phyloP scores from a whole-genome alignment of 2,797 vertebrate genomes.

The Paguma larvata region DNA sequence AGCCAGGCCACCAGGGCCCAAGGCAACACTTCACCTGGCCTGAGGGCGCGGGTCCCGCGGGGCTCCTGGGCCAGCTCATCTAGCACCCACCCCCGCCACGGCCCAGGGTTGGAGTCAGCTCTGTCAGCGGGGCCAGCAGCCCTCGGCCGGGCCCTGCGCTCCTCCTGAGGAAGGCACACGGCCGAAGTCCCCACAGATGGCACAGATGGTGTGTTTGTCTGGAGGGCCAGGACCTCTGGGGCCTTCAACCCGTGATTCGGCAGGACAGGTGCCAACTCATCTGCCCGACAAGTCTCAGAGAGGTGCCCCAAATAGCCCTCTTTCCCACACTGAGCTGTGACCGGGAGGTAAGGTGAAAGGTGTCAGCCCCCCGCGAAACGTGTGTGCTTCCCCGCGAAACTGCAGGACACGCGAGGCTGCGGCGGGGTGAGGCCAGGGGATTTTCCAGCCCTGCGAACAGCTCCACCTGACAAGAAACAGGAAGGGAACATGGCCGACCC shows the following conservation, averaged over 20 bases:
- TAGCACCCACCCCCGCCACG: too few relatives aligned
- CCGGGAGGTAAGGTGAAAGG: accelerated
- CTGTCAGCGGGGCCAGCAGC: background rate
- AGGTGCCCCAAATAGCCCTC: background rate
- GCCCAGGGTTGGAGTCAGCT: background rate
- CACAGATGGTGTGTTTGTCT: background rate
- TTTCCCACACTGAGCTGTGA: background rate
- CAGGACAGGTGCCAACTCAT: background rate
- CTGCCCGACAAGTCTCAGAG: background rate
- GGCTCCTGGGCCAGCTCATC: too few relatives aligned
- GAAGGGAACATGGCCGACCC: too few relatives aligned
- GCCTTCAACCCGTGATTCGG: too few relatives aligned
- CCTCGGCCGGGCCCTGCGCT: background rate
- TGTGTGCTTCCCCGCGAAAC: background rate
- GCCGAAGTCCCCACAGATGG: too few relatives aligned
- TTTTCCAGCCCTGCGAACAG: accelerated
- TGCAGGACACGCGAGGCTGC: background rate
- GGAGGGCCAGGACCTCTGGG: background rate
- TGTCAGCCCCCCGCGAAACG: background rate
- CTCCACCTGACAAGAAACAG: background rate
- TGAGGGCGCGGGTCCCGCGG: background rate
- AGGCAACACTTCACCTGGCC: background rate
- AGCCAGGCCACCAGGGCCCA: too few relatives aligned
- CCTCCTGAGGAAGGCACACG: background rate
- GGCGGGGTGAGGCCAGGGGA: too few relatives aligned